A percentile compares a stretch with the other conserved stretches of the same genome.
Evolutionary conservation across 2,797 vertebrate species (phyloP).

Genomic region (Gymnoscopelus braueri): DNA sequence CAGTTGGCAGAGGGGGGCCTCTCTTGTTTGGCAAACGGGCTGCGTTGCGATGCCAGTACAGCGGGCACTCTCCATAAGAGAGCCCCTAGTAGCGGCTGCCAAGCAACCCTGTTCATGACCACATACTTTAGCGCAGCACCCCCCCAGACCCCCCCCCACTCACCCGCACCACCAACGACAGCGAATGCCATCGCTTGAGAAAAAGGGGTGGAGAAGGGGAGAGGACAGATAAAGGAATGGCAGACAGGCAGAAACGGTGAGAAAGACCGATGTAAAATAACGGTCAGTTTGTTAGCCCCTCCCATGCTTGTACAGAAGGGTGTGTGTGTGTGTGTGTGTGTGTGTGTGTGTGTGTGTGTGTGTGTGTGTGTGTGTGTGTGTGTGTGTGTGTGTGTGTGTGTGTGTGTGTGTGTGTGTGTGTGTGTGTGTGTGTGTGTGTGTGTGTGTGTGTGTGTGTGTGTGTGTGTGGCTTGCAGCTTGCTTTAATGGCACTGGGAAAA

Average conservation of each 20-base stretch:
- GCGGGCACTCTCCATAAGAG: conserved; percentile 42
- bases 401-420: conserved; percentile 39
- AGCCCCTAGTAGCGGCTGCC: conserved; percentile 51
- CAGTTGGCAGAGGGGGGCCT: conserved; percentile 52
- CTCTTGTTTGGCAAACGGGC: conserved; percentile 21
- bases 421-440: conserved; percentile 5
- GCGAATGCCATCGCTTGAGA: background rate
- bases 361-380: background rate
- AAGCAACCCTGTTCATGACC: conserved; percentile 47
- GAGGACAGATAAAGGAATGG: conserved; percentile 42
- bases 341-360: background rate
- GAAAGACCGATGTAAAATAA: conserved; percentile 58
- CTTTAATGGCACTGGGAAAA: conserved; percentile 18
- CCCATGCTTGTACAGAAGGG: conserved; percentile 27
- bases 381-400: background rate
- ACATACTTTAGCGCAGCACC: conserved; percentile 15
- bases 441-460: conserved; percentile 5
- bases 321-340: conserved; percentile 3
- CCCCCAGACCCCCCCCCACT: background rate
- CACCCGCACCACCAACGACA: conserved; percentile 28
- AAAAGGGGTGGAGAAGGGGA: conserved; percentile 9
- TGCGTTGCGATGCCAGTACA: conserved; percentile 42
- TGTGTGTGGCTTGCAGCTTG: background rate
- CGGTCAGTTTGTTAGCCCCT: conserved; percentile 44
- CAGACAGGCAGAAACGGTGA: conserved; percentile 45